These are phyloP conservation scores for Cotesia chilonis DNA, from an alignment of 1,140 invertebrate species.

Conservation along the genomic window DNA sequence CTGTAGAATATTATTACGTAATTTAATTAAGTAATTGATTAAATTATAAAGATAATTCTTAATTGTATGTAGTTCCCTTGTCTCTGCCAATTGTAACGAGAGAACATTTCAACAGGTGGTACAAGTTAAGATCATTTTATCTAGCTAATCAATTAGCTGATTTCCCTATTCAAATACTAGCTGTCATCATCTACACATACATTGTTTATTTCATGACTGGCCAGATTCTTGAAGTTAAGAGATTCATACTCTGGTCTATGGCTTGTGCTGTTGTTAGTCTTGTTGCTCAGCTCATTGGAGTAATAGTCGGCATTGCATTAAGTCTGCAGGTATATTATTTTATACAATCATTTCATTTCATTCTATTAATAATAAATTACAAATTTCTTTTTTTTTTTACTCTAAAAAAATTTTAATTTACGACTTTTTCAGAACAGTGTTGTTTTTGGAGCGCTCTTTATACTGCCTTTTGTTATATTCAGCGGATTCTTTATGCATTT, in stretches of 20 bases:
- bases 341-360: too few species aligned
- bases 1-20: too few species aligned
- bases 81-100: slow-evolving; percentile 84
- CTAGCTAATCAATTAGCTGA: slow-evolving; percentile 84
- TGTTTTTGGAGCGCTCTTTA: slow-evolving; percentile 84
- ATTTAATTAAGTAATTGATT: too few species aligned
- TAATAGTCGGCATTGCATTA: slow-evolving; percentile 83
- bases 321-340: slow-evolving; percentile 71
- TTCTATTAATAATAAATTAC: slow-evolving; percentile 17
- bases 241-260: slow-evolving; percentile 76
- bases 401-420: slow-evolving; percentile 37
- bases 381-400: background rate
- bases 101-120: slow-evolving; percentile 94
- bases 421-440: slow-evolving; percentile 74
- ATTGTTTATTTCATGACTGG: slow-evolving; percentile 86
- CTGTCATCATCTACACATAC: slow-evolving; percentile 77
- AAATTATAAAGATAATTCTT: too few species aligned
- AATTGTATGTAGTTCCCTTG: slow-evolving; percentile 76
- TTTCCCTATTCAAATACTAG: slow-evolving; percentile 82
- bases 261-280: slow-evolving; percentile 82
- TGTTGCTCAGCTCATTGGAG: slow-evolving; percentile 83
- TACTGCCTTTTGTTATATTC: slow-evolving; percentile 88
- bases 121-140: slow-evolving; percentile 88
- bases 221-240: slow-evolving; percentile 75
- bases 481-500: slow-evolving; percentile 90